phyloP scores from a whole-genome alignment of 2,113 vertebrate species.

The Terrapene triunguis region DNA sequence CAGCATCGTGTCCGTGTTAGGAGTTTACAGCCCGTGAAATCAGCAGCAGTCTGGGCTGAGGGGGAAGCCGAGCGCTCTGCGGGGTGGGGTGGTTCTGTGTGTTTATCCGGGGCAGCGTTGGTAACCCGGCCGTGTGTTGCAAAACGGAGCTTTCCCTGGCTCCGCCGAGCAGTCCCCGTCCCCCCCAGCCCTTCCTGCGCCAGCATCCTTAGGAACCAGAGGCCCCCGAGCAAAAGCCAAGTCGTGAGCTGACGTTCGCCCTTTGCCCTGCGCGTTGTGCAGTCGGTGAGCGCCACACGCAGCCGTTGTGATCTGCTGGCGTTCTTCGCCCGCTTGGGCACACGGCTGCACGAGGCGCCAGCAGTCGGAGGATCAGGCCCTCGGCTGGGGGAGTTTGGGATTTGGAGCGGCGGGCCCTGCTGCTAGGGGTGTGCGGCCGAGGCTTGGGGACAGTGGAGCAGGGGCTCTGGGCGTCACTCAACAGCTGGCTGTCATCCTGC shows the following conservation, averaged over 20 bases:
- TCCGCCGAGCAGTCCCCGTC: neutral
- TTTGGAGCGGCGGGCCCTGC: neutral
- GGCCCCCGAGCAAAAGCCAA: too few relatives aligned
- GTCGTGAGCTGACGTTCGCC: neutral
- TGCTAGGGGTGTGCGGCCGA: too few relatives aligned
- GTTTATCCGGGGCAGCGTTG: neutral
- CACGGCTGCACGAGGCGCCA: too few relatives aligned
- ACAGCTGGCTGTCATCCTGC: too few relatives aligned
- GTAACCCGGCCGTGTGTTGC: neutral
- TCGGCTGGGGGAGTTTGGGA: too few relatives aligned
- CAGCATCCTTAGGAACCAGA: neutral
- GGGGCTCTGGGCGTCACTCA: too few relatives aligned
- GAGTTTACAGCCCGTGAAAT: too few relatives aligned
- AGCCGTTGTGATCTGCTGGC: neutral
- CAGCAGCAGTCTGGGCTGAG: neutral
- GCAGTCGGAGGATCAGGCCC: too few relatives aligned
- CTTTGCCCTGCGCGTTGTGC: neutral
- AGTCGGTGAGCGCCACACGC: neutral
- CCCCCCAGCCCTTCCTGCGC: neutral
- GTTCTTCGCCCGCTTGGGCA: neutral
- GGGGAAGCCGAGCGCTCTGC: neutral
- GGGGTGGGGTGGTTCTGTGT: too few relatives aligned
- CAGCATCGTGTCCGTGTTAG: too few relatives aligned
- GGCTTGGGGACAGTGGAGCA: too few relatives aligned
- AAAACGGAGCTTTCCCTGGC: neutral